Percentiles rank a stretch among this genome's conserved stretches.
Conservation (phyloP, 2,888 invertebrate genomes). For the Andrena chrysosceles region DNA sequence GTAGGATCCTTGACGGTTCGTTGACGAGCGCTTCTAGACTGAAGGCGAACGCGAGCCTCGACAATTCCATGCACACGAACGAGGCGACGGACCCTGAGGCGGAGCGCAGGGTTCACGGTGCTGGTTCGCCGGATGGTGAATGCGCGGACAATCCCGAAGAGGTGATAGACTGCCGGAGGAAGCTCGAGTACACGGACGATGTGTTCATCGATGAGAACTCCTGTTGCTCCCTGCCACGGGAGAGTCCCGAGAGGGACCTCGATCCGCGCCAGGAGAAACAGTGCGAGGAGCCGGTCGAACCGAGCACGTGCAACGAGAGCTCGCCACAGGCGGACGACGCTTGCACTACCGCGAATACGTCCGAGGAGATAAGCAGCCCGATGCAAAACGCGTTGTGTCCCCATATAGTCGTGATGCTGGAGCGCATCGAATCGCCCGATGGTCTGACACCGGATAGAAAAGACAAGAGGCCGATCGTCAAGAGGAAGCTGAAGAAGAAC, state of each 20-base stretch:
- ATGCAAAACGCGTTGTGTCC: neutral
- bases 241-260: constrained; percentile 28
- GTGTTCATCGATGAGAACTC: constrained; percentile 38
- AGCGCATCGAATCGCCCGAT: constrained; percentile 68
- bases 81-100: neutral
- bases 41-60: neutral
- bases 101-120: constrained; percentile 2
- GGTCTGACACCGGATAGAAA: neutral
- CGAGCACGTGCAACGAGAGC: neutral
- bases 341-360: neutral
- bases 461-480: neutral
- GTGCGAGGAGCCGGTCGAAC: constrained; percentile 42
- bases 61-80: constrained; percentile 1
- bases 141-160: constrained; percentile 18
- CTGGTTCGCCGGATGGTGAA: neutral
- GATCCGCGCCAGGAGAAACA: constrained; percentile 44
- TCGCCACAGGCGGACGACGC: neutral
- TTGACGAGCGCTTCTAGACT: neutral
- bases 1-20: constrained; percentile 15
- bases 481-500: constrained; percentile 7
- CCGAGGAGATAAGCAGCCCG: neutral
- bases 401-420: constrained; percentile 72
- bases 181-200: constrained; percentile 11
- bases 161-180: neutral
- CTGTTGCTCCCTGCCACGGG: constrained; percentile 42